Base-by-base conservation (phyloP, 2,113 vertebrate genomes). In the Seriola dumerili region DNA sequence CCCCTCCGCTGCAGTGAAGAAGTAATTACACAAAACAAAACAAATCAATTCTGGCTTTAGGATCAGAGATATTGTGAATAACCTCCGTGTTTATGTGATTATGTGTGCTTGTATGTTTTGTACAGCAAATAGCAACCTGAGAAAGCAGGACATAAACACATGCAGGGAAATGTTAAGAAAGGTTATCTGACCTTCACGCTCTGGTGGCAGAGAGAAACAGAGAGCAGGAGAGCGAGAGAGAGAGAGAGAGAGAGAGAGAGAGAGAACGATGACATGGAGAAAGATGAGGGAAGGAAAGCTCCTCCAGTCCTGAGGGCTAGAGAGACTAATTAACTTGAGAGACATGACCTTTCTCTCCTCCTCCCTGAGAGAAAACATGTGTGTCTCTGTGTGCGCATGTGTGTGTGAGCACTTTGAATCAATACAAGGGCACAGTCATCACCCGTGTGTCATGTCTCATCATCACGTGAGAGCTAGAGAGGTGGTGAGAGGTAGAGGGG, bases 281-380 rank as follows among this genome's bases (percentile, higher is more conserved):
- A 11, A 46, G 29, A 19, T 25, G 46, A 59, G 52, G 19, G 54
- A 19, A 76, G 23, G 55, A 66, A 82, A 61, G 77, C 77, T 83
- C 46, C 72, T 81, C 44, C 68, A 63, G 63, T 84, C 77, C 78
- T 9, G 77, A 81, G 65, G 83, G 85, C 63, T 42, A 12, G 19
- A 72, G 72, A 83, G 76, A 65, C 84, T 90, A 90, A 90, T 92
- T 92, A 89, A 89, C 78, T 76, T 61, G 63, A 88, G 65, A 88
- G 85, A 66, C 73, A 5, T 68, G 50, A 84, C 89, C 90, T 91
- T 86, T 87, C 54, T 75, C 58, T 81, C 58, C 50, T 68, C 48
- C 32, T 74, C 69, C 64, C 79, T 48, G 46, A 68, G 72, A 81
- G 63, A 36, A 46, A 46, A 68, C 25, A 67, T 57, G 44, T 34